phyloP scores from a whole-genome alignment of 2,888 invertebrate species.

The Hanleya hanleyi region DNA sequence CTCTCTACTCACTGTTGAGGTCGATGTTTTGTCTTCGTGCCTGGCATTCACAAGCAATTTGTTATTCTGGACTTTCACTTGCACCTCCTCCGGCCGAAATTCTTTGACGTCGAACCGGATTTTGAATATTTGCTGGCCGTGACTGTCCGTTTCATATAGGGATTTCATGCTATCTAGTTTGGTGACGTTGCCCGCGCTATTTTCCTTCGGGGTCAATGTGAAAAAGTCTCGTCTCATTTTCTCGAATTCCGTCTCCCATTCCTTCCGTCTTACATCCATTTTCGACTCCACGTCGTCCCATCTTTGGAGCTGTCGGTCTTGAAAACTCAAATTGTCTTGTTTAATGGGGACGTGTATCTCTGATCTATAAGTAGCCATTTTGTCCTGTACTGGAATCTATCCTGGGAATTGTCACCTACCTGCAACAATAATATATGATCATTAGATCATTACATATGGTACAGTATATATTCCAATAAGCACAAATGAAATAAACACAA shows the following conservation, averaged over 20 bases:
- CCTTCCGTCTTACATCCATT: slow-evolving; percentile 59
- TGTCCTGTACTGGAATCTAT: not conserved
- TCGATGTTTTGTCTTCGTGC: slow-evolving; percentile 58
- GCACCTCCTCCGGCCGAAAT: slow-evolving; percentile 65
- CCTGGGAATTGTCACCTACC: not conserved
- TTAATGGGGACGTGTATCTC: slow-evolving; percentile 71
- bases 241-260: slow-evolving; percentile 69
- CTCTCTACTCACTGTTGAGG: slow-evolving; percentile 61
- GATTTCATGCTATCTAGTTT: slow-evolving; percentile 54
- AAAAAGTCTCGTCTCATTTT: slow-evolving; percentile 71
- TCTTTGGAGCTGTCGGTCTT: slow-evolving; percentile 68
- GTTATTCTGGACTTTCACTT: slow-evolving; percentile 66
- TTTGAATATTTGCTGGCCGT: slow-evolving; percentile 60
- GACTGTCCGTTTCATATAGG: slow-evolving; percentile 55
- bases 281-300: slow-evolving; percentile 67
- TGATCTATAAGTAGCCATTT: slow-evolving; percentile 66
- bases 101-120: slow-evolving; percentile 66
- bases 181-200: slow-evolving; percentile 40
- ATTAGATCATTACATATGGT: not conserved
- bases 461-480: no score
- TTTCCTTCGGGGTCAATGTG: slow-evolving; percentile 67
- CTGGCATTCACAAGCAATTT: slow-evolving; percentile 62
- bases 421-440: not conserved
- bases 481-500: not conserved
- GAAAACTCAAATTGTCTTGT: slow-evolving; percentile 68